Conservation (phyloP, 2,888 invertebrate genomes). For the Himalopsyche kuldschensis region DNA sequence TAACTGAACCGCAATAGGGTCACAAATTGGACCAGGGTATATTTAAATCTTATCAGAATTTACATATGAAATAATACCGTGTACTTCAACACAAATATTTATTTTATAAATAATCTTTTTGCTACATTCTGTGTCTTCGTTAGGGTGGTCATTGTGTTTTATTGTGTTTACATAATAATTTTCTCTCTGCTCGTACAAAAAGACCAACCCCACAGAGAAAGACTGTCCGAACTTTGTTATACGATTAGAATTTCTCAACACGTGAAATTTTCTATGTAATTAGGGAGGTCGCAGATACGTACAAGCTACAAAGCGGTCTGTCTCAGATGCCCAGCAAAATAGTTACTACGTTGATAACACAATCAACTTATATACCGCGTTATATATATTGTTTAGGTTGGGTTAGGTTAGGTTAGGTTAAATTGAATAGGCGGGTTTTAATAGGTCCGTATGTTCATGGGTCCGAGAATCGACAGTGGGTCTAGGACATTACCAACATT, state of each 20-base stretch:
- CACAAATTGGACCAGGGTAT: no score
- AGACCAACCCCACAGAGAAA: background rate
- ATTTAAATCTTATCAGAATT: no score
- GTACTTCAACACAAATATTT: no score
- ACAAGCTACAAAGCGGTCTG: background rate
- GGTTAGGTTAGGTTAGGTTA: no score
- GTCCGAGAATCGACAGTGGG: no score
- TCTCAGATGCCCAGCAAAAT: background rate
- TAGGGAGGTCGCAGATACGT: background rate
- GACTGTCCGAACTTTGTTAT: background rate
- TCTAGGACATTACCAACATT: no score
- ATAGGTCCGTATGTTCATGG: no score
- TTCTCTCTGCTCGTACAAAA: background rate
- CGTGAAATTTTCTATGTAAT: background rate
- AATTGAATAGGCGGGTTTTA: no score
- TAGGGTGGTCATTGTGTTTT: background rate
- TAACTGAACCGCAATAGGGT: no score
- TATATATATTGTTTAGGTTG: no score
- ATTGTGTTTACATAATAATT: conserved; percentile 9
- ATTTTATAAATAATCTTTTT: background rate
- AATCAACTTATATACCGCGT: background rate
- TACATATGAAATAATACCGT: no score
- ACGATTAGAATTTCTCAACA: conserved; percentile 1
- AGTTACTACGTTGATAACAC: background rate
- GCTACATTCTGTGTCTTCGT: background rate